A percentile compares a stretch with the other conserved stretches of the same genome.
These are phyloP conservation scores for Cheumatopsyche charites DNA, from an alignment of 1,140 invertebrate genomes.

Conservation along the genomic window DNA sequence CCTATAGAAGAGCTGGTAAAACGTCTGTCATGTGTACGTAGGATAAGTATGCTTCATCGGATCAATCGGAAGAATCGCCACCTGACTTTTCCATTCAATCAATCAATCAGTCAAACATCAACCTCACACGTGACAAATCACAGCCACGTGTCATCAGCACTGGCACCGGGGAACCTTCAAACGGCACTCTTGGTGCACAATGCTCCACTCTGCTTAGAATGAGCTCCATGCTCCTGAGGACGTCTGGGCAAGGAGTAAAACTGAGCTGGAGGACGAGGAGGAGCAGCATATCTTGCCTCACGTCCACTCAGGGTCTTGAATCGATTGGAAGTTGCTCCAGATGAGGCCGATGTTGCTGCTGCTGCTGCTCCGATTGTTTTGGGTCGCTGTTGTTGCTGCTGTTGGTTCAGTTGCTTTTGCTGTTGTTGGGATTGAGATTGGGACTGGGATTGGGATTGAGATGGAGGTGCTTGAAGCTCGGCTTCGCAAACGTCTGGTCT, in stretches of 20 bases:
- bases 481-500: slow-evolving; percentile 12
- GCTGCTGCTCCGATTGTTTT: slow-evolving; percentile 2
- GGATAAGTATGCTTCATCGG: background rate
- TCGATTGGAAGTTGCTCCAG: background rate
- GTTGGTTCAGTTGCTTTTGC: background rate
- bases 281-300: slow-evolving; percentile 31
- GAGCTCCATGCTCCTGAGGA: background rate
- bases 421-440: background rate
- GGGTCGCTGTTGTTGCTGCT: background rate
- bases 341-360: background rate
- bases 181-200: slow-evolving; percentile 28
- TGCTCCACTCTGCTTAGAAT: background rate
- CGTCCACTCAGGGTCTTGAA: slow-evolving; percentile 31
- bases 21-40: too few species aligned
- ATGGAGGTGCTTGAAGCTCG: slow-evolving; percentile 6
- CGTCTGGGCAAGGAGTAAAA: slow-evolving; percentile 34
- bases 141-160: background rate
- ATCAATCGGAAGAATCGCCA: background rate
- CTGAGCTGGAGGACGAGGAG: slow-evolving; percentile 30
- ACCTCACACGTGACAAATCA: background rate
- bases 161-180: background rate
- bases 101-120: too few species aligned
- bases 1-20: too few species aligned
- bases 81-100: too few species aligned
- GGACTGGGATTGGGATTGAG: background rate